These are phyloP conservation scores for Alosa sapidissima DNA, from an alignment of 2,797 vertebrate species.

Conservation along the genomic window DNA sequence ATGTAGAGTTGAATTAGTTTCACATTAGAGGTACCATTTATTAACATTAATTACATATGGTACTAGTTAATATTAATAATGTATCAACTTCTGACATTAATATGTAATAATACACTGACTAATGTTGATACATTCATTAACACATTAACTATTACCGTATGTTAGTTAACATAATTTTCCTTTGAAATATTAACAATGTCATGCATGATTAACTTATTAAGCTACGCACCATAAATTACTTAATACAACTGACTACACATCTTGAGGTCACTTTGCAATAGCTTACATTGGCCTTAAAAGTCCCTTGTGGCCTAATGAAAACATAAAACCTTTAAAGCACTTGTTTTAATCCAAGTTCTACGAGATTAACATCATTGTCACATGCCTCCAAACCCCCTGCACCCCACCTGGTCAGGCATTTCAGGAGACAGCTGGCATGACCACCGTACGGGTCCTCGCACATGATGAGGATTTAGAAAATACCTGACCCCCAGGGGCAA, in stretches of 20 bases:
- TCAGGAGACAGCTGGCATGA: neutral
- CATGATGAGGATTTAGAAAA: conserved; percentile 5
- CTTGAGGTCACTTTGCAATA: neutral
- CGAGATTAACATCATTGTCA: neutral
- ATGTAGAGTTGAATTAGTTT: neutral
- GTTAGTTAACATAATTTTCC: no score
- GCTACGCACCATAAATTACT: neutral
- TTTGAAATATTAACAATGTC: no score
- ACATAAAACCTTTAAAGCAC: neutral
- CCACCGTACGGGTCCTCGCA: neutral
- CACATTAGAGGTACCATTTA: neutral
- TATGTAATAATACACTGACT: no score
- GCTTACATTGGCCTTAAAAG: neutral
- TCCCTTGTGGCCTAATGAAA: neutral
- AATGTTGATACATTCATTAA: no score
- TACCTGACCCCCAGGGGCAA: neutral
- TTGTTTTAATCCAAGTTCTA: neutral
- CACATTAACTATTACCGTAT: no score
- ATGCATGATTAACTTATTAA: no score
- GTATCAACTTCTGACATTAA: no score
- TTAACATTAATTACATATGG: neutral
- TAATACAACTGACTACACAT: neutral
- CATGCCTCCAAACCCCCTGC: neutral
- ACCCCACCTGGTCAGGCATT: neutral
- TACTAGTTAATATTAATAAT: neutral